These are phyloP conservation scores for Hecatera dysodea DNA, from an alignment of 2,888 invertebrate species.

Conservation along the genomic window DNA sequence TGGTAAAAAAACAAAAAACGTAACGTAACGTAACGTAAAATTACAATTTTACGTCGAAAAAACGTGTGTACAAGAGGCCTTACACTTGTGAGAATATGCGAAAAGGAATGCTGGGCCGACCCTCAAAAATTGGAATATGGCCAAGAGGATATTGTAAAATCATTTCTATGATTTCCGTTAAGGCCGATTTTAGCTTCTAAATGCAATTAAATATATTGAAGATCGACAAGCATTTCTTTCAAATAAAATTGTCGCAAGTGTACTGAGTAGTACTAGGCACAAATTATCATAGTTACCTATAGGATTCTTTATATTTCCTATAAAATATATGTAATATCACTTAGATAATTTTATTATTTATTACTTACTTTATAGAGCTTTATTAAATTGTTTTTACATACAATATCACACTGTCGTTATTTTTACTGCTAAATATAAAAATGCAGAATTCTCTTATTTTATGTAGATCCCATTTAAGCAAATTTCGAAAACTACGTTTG, in stretches of 20 bases:
- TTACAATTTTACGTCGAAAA: no score
- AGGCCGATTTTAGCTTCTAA: not conserved
- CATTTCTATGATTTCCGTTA: no score
- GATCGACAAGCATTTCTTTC: not conserved
- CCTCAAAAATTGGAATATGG: no score
- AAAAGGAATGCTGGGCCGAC: no score
- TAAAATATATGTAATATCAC: slow-evolving; percentile 30
- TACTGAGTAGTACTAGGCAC: slow-evolving; percentile 37
- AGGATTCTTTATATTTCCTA: slow-evolving; percentile 36
- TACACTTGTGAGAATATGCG: slow-evolving; percentile 14
- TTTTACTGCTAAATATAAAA: not conserved
- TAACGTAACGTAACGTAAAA: no score
- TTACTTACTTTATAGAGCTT: slow-evolving; percentile 38
- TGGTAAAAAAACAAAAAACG: no score
- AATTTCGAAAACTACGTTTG: slow-evolving; percentile 21
- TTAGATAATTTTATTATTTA: slow-evolving; percentile 52
- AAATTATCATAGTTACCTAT: slow-evolving; percentile 57
- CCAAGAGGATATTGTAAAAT: no score
- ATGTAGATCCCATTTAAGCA: not conserved
- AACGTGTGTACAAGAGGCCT: no score
- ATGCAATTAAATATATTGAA: not conserved
- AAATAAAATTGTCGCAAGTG: slow-evolving; percentile 21
- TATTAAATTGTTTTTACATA: slow-evolving; percentile 10
- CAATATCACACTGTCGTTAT: not conserved
- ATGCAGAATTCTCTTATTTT: not conserved